Conservation (phyloP, 2,113 vertebrate species). For the Larimichthys crocea region DNA sequence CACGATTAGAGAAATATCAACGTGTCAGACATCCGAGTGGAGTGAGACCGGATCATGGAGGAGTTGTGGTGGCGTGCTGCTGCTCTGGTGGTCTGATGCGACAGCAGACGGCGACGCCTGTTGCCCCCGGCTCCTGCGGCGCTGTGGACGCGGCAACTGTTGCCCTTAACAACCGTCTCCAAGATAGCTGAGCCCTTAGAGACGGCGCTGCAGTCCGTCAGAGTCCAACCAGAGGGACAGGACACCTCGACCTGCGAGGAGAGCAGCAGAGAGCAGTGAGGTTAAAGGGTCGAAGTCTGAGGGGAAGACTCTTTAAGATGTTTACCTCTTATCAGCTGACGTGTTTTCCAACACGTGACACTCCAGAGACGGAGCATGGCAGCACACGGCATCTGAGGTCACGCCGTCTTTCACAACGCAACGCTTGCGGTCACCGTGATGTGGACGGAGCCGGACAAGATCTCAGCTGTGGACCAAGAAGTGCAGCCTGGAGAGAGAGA, state of each 20-base stretch:
- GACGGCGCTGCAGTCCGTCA: constrained; percentile 84
- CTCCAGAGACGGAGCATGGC: constrained; percentile 81
- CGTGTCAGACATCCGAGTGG: neutral
- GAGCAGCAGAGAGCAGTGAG: neutral
- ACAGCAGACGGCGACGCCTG: constrained; percentile 85
- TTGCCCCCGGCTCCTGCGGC: neutral
- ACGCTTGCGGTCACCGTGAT: constrained; percentile 24
- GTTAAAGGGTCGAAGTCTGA: neutral
- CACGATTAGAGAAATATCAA: neutral
- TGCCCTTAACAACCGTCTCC: constrained; percentile 78
- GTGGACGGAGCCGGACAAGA: constrained; percentile 56
- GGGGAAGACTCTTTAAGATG: neutral
- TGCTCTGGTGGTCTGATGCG: constrained; percentile 54
- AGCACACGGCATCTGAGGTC: constrained; percentile 82
- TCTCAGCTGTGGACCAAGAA: constrained; percentile 58
- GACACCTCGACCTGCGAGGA: constrained; percentile 83
- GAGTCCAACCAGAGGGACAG: constrained; percentile 86
- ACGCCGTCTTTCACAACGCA: constrained; percentile 65
- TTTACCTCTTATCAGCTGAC: constrained; percentile 76
- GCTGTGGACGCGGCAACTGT: constrained; percentile 79
- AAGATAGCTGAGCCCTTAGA: constrained; percentile 59
- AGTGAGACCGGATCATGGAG: constrained; percentile 24
- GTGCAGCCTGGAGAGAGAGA: constrained; percentile 83
- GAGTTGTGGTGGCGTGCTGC: constrained; percentile 7
- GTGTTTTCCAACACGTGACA: constrained; percentile 83